These are phyloP conservation scores for Drosophila mayaguana DNA, from an alignment of 2,888 invertebrate species.

Conservation along the genomic window DNA sequence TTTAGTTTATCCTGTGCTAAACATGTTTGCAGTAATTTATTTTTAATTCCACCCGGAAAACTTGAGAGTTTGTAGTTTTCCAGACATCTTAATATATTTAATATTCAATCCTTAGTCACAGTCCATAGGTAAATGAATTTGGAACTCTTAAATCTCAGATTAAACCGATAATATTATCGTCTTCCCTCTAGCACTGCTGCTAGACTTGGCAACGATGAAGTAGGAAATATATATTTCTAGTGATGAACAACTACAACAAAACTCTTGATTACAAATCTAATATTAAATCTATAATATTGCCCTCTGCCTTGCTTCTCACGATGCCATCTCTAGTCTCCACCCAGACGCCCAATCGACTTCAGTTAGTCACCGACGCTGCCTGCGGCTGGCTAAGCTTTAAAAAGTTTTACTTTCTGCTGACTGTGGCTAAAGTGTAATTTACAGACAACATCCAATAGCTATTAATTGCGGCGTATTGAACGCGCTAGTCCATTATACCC, in stretches of 20 bases:
- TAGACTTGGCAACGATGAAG: too few relatives aligned
- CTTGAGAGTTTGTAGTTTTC: too few relatives aligned
- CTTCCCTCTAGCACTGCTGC: too few relatives aligned
- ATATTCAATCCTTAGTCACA: too few relatives aligned
- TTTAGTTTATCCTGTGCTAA: background rate
- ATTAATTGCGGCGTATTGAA: constrained; percentile 20
- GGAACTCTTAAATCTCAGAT: too few relatives aligned
- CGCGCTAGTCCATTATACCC: constrained; percentile 21
- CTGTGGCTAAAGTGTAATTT: constrained; percentile 10
- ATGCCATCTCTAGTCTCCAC: background rate
- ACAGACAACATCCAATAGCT: constrained; percentile 1
- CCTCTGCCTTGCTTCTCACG: background rate
- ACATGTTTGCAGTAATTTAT: background rate
- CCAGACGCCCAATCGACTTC: constrained; percentile 5
- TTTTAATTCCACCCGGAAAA: too few relatives aligned
- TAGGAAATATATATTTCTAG: background rate
- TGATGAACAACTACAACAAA: background rate
- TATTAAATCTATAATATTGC: background rate
- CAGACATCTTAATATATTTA: too few relatives aligned
- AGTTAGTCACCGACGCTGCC: background rate
- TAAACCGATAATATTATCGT: too few relatives aligned
- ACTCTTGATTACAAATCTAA: background rate
- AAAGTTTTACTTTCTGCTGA: constrained; percentile 10
- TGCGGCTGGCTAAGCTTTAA: background rate
- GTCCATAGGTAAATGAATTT: too few relatives aligned